Evolutionary conservation across 2,113 vertebrate genomes (phyloP).

Genomic region (Symphodus melops): DNA sequence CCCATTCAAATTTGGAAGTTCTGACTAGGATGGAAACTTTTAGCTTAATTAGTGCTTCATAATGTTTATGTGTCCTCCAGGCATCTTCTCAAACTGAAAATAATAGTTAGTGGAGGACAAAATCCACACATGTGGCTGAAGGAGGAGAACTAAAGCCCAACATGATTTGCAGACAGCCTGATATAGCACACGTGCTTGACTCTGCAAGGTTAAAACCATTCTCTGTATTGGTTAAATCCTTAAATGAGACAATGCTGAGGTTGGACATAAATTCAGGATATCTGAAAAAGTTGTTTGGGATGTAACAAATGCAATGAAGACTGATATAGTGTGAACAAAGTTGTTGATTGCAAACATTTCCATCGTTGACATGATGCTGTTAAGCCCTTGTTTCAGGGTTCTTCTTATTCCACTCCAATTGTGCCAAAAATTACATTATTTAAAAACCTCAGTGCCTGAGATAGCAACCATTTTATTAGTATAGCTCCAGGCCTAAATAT

Average conservation of each 20-base stretch:
- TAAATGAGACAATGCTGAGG: not conserved
- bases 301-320: not conserved
- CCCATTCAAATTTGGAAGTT: slow-evolving; percentile 59
- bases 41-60: slow-evolving; percentile 57
- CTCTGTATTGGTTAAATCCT: not conserved
- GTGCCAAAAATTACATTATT: not conserved
- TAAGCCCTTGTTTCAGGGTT: not conserved
- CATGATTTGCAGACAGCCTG: slow-evolving; percentile 11
- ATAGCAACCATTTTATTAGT: not conserved
- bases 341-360: not conserved
- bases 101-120: slow-evolving; percentile 28
- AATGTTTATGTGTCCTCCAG: slow-evolving; percentile 56
- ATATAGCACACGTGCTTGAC: slow-evolving; percentile 12
- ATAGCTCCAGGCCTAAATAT: not conserved
- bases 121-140: not conserved
- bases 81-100: slow-evolving; percentile 45
- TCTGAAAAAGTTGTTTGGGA: not conserved
- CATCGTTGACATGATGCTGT: not conserved
- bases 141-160: slow-evolving; percentile 9
- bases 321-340: not conserved
- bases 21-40: slow-evolving; percentile 43
- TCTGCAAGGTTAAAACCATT: slow-evolving; percentile 4
- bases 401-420: not conserved
- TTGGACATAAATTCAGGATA: not conserved
- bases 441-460: not conserved